Conservation (phyloP, 2,888 invertebrate genomes). For the Hesperia comma region DNA sequence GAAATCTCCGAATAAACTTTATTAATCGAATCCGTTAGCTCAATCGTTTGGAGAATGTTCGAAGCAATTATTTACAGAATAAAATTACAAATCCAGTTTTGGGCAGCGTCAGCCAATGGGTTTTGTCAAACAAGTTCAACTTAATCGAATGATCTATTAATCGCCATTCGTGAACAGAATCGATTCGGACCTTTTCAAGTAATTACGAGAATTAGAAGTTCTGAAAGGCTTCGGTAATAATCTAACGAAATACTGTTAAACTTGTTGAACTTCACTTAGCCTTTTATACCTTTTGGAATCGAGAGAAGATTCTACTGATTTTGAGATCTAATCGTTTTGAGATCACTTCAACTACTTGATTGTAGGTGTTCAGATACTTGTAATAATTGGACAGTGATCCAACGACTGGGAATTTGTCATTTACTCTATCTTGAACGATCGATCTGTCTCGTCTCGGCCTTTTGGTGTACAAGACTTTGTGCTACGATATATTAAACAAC, state of each 20-base stretch:
- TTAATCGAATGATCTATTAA: constrained; percentile 3
- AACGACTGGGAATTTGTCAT: too few species aligned
- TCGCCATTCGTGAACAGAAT: neutral
- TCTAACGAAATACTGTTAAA: constrained; percentile 7
- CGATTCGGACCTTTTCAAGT: constrained; percentile 6
- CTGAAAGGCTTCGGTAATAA: neutral
- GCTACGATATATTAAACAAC: too few species aligned
- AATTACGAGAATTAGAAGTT: constrained; percentile 13
- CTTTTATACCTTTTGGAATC: neutral
- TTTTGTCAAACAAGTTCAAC: neutral
- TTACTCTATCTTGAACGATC: too few species aligned
- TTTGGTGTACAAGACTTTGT: too few species aligned
- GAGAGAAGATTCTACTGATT: neutral
- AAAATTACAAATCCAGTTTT: neutral
- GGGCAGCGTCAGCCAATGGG: neutral
- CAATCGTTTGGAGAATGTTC: constrained; percentile 2
- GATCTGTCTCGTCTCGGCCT: too few species aligned
- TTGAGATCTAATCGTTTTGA: constrained; percentile 6
- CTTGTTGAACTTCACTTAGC: neutral
- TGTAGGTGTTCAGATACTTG: constrained; percentile 6
- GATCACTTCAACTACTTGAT: constrained; percentile 12
- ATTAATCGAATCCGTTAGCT: constrained; percentile 8
- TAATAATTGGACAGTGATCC: neutral
- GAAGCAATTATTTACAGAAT: constrained; percentile 1
- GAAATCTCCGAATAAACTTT: constrained; percentile 1